Evolutionary conservation across 2,888 invertebrate species (phyloP).

Genomic region (Drosophila koepferae): DNA sequence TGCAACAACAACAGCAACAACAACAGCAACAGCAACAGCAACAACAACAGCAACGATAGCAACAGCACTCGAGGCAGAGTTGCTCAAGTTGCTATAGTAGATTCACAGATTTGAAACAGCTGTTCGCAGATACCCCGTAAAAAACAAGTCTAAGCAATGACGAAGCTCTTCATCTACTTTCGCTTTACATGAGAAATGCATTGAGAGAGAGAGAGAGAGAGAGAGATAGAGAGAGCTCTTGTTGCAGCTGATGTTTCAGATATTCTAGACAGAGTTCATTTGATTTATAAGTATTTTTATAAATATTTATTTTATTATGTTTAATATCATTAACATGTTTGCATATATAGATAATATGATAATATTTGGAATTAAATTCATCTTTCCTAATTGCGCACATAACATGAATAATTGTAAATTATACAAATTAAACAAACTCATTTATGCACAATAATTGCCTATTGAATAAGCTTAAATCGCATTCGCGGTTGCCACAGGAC

Average conservation of each 20-base stretch:
- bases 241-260: too few species aligned
- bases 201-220: too few species aligned
- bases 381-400: not conserved
- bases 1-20: conserved; percentile 35
- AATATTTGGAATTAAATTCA: not conserved
- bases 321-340: too few species aligned
- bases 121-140: conserved; percentile 2
- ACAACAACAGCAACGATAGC: conserved; percentile 11
- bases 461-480: conserved; percentile 4
- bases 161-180: too few species aligned
- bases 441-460: conserved; percentile 7
- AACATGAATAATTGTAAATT: conserved; percentile 1
- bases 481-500: not conserved
- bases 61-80: conserved; percentile 7
- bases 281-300: too few species aligned
- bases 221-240: too few species aligned
- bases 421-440: not conserved
- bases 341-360: too few species aligned
- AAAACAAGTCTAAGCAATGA: not conserved
- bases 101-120: conserved; percentile 3
- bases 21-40: conserved; percentile 9
- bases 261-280: not conserved
- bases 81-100: conserved; percentile 10
- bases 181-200: too few species aligned
- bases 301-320: too few species aligned